Evolutionary conservation across 2,113 vertebrate genomes (phyloP).

Genomic region (Mustela lutreola): DNA sequence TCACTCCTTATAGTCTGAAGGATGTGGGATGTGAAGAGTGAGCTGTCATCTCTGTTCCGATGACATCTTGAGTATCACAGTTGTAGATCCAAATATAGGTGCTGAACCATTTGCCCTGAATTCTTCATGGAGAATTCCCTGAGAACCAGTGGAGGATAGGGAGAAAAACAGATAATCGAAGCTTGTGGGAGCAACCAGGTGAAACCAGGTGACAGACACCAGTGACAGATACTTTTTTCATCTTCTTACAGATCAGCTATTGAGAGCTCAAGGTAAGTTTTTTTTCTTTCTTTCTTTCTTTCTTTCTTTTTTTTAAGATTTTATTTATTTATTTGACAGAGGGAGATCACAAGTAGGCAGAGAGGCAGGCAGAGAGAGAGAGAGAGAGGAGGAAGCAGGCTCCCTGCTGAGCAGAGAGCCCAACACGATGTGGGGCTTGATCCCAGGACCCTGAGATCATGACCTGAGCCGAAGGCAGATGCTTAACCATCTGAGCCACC

Average conservation of each 20-base stretch:
- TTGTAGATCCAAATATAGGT: slow-evolving; percentile 64
- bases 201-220: slow-evolving; percentile 32
- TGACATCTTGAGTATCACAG: slow-evolving; percentile 65
- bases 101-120: slow-evolving; percentile 57
- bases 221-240: slow-evolving; percentile 27
- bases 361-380: too few relatives aligned
- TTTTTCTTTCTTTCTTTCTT: background rate
- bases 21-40: slow-evolving; percentile 65
- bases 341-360: too few relatives aligned
- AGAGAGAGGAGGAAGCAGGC: too few relatives aligned
- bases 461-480: too few relatives aligned
- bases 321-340: too few relatives aligned
- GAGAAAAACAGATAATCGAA: slow-evolving; percentile 47
- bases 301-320: too few relatives aligned
- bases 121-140: slow-evolving; percentile 64
- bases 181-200: background rate
- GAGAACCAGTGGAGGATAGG: slow-evolving; percentile 7
- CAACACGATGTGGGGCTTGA: too few relatives aligned
- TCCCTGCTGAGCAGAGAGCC: too few relatives aligned
- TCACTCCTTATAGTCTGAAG: slow-evolving; percentile 23
- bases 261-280: slow-evolving; percentile 43
- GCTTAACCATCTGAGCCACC: too few relatives aligned
- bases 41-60: slow-evolving; percentile 63
- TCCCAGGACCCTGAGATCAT: too few relatives aligned
- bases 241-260: slow-evolving; percentile 35